A percentile compares a stretch with the other conserved stretches of the same genome.
Conservation (phyloP, 2,113 vertebrate genomes). For the Poecilia latipinna region DNA sequence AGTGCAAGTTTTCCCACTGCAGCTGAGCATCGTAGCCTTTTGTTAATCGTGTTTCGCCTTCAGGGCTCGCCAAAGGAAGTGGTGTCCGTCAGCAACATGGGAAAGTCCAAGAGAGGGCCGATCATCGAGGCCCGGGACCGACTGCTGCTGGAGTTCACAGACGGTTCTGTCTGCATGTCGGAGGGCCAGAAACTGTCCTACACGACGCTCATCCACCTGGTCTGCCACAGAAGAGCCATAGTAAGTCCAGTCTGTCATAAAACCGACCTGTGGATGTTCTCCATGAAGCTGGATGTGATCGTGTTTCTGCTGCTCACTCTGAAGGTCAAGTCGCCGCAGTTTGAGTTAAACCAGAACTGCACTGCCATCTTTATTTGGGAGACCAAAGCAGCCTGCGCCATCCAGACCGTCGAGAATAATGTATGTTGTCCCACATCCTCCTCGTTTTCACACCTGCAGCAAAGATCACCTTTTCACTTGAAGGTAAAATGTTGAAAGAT, state of each 20-base stretch:
- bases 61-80: conserved; percentile 76
- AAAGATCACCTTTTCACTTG: background rate
- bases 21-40: background rate
- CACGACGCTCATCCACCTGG: conserved; percentile 87
- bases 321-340: conserved; percentile 85
- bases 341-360: conserved; percentile 87
- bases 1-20: too few relatives aligned
- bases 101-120: conserved; percentile 83
- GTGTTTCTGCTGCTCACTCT: conserved; percentile 2
- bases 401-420: conserved; percentile 80
- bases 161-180: conserved; percentile 85
- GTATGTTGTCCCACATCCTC: conserved; percentile 65
- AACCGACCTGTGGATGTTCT: background rate
- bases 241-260: conserved; percentile 73
- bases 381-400: conserved; percentile 90
- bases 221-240: conserved; percentile 81
- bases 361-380: conserved; percentile 90
- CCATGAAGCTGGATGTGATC: conserved; percentile 2
- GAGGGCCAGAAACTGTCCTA: conserved; percentile 78
- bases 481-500: background rate
- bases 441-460: background rate
- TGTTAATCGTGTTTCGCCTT: background rate
- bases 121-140: conserved; percentile 81
- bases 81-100: conserved; percentile 89
- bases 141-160: conserved; percentile 87